A percentile compares a stretch with the other conserved stretches of the same genome.
phyloP scores from a whole-genome alignment of 2,888 invertebrate species.

The Trissolcus brochymenae region DNA sequence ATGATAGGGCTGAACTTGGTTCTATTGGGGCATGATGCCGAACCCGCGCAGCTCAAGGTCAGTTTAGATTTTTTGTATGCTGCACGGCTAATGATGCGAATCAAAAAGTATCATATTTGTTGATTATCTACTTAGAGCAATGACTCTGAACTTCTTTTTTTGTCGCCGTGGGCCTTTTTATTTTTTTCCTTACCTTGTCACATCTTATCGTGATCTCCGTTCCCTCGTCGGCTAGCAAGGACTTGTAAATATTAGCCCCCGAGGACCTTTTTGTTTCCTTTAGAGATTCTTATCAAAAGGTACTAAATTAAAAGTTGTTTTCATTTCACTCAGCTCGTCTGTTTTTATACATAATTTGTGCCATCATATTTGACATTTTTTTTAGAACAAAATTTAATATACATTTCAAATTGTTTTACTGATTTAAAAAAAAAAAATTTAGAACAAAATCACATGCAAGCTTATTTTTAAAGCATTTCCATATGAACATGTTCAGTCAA shows the following conservation, averaged over 20 bases:
- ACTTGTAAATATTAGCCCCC: conserved; percentile 19
- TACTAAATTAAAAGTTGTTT: background rate
- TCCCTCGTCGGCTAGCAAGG: background rate
- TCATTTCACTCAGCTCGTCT: background rate
- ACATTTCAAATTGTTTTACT: too few relatives aligned
- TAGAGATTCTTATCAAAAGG: background rate
- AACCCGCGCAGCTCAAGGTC: conserved; percentile 27
- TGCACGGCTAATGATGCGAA: conserved; percentile 44
- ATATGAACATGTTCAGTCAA: too few relatives aligned
- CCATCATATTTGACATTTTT: too few relatives aligned
- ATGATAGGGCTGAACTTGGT: conserved; percentile 44
- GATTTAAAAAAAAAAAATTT: too few relatives aligned
- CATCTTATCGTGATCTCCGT: conserved; percentile 16
- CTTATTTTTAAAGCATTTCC: too few relatives aligned
- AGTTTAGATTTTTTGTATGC: conserved; percentile 31
- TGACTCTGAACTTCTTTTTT: conserved; percentile 12
- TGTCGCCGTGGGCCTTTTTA: conserved; percentile 13
- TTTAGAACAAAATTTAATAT: background rate
- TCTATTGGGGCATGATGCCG: conserved; percentile 35
- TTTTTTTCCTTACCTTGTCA: background rate
- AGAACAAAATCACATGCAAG: too few relatives aligned
- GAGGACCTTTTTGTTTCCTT: background rate
- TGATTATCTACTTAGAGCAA: conserved; percentile 29
- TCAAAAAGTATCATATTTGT: conserved; percentile 24
- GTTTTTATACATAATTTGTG: background rate